Base-by-base conservation (phyloP, 2,113 vertebrate species). In the Microcebus tavaratra region DNA sequence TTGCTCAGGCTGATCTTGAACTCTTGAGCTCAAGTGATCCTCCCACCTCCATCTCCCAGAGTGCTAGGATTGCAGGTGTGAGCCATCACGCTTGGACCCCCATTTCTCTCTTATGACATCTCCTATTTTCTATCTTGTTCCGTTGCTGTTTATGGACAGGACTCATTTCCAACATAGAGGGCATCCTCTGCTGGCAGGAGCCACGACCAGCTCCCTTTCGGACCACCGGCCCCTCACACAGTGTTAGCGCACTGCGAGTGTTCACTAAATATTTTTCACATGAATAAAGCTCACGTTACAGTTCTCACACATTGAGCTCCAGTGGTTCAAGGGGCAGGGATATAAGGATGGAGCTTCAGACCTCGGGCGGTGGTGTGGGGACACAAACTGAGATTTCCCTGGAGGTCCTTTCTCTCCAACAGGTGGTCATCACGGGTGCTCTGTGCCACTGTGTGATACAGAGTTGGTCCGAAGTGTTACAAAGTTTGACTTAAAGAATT, bases 401-500 rank as follows among this genome's bases (percentile, higher is more conserved):
- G 29, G 0, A 13, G 50, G 61, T 8, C 17, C 18, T 55, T 31
- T 67, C 20, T 55, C 48, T 65, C 18, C 45, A 15, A 45, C 75
- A 34, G 45, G n/a, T 45, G 63, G 45, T 29, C 25, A 11, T 17
- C 10, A 73, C 18, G 36, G 31, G 53, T 31, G 21, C 48, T 23
- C 21, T 59, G 21, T 68, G 20, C 34, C 61, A 2, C 36, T 57
- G 78, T 14, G 7, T 6, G 18, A 45, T 39, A 34, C 45, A 34
- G 42, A 55, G 17, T 20, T 27, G 70, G n/a, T 7, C 31, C 10
- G 36, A 79, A 59, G 88, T 0, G 23, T 21, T 34, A 76, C 29
- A 39, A 79, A 92, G 34, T 88, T 57, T 79, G 80, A 84, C 55
- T 79, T 76, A 92, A 92, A 93, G 93, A 86, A 39, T 53, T 42